A percentile compares a stretch with the other conserved stretches of the same genome.
Conservation (phyloP, 2,797 vertebrate genomes). For the Myotis pilosus region DNA sequence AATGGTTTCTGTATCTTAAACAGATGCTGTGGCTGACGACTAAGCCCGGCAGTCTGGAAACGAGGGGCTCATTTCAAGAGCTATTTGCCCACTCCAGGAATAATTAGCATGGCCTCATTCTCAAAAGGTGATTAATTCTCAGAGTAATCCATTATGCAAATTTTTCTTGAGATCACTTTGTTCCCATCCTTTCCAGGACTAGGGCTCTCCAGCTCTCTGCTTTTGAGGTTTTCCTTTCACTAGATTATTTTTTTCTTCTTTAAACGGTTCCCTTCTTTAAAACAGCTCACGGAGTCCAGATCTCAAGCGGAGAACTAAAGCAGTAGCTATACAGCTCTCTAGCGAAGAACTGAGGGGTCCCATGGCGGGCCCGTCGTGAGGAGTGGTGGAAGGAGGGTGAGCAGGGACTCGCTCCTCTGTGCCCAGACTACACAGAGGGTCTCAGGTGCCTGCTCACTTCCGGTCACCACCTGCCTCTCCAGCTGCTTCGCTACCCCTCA, state of each 20-base stretch:
- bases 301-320: not conserved
- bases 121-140: slow-evolving; percentile 13
- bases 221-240: not conserved
- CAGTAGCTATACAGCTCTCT: not conserved
- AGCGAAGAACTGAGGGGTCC: not conserved
- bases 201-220: not conserved
- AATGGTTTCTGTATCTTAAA: slow-evolving; percentile 36
- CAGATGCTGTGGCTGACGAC: slow-evolving; percentile 14
- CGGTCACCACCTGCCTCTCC: not conserved
- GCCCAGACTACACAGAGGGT: accelerated
- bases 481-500: not conserved
- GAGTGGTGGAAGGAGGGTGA: not conserved
- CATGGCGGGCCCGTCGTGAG: accelerated
- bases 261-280: not conserved
- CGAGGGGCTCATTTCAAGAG: slow-evolving; percentile 11
- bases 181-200: not conserved
- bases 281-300: not conserved
- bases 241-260: not conserved
- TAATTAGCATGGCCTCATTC: slow-evolving; percentile 45
- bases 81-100: not conserved
- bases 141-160: not conserved
- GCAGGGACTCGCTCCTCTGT: not conserved
- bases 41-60: not conserved
- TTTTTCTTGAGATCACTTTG: not conserved
- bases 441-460: not conserved